Percentiles rank a stretch among this genome's conserved stretches.
Conservation (phyloP, 2,113 vertebrate genomes). For the Melierax canorus region DNA sequence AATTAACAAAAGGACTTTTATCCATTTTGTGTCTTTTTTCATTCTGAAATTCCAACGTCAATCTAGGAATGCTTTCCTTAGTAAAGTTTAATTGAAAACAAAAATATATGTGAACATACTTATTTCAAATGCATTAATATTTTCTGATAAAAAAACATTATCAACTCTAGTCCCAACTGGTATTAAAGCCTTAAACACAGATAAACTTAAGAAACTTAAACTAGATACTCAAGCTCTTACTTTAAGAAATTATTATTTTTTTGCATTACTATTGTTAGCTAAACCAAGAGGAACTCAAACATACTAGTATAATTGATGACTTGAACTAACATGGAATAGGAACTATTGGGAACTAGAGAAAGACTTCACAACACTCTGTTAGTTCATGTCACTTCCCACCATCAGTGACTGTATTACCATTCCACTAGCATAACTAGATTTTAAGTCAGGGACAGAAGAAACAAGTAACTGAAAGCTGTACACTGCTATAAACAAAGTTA, state of each 20-base stretch:
- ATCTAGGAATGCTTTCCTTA: background rate
- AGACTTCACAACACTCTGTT: background rate
- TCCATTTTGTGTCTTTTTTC: background rate
- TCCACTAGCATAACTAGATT: background rate
- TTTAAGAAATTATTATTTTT: background rate
- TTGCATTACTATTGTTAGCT: background rate
- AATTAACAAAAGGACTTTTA: background rate
- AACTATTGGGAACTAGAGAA: background rate
- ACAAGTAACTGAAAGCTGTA: background rate
- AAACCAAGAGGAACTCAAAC: background rate
- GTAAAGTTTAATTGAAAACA: background rate
- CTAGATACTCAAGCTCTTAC: background rate
- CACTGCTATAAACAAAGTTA: background rate
- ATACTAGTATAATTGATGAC: background rate
- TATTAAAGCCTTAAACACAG: background rate
- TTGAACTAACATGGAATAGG: background rate
- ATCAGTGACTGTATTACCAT: background rate
- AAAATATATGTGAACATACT: background rate
- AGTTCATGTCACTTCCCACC: background rate
- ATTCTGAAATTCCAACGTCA: background rate
- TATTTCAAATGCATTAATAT: background rate
- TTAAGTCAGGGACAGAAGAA: background rate
- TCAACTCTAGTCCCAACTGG: background rate
- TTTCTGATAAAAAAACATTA: background rate
- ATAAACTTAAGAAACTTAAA: background rate